Conservation (phyloP, 2,113 vertebrate genomes). For the Pavo muticus region DNA sequence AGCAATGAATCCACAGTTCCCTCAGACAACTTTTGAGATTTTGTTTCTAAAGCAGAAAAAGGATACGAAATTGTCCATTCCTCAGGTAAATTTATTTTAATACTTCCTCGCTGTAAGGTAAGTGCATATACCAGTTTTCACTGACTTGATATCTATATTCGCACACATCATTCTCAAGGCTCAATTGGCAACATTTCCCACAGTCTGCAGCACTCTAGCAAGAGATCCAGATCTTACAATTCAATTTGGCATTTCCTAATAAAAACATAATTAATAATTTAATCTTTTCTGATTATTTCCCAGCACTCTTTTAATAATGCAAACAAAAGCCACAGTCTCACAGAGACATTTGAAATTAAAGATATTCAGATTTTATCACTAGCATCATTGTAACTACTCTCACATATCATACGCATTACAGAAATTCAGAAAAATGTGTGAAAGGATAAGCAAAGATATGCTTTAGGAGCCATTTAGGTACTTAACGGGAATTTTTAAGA, state of each 20-base stretch:
- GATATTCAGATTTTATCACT: neutral
- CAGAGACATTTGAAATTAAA: neutral
- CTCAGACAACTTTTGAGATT: neutral
- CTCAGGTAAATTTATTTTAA: neutral
- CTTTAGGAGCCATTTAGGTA: neutral
- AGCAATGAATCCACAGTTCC: neutral
- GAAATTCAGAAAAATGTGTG: neutral
- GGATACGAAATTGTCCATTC: neutral
- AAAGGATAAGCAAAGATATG: neutral
- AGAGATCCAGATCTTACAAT: constrained; percentile 71
- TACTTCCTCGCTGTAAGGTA: neutral
- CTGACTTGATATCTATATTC: neutral
- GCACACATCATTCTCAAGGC: neutral
- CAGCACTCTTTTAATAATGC: neutral
- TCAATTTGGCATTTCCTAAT: neutral
- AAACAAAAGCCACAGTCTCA: neutral
- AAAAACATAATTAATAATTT: neutral
- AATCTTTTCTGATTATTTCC: neutral
- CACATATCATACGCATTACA: fast-evolving
- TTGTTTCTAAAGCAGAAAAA: neutral
- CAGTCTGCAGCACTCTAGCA: neutral
- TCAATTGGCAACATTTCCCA: neutral
- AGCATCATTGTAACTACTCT: neutral
- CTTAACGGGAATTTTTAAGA: neutral
- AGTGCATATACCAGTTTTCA: neutral